Conservation (phyloP, 2,888 invertebrate species). For the Epinotia brunnichana region DNA sequence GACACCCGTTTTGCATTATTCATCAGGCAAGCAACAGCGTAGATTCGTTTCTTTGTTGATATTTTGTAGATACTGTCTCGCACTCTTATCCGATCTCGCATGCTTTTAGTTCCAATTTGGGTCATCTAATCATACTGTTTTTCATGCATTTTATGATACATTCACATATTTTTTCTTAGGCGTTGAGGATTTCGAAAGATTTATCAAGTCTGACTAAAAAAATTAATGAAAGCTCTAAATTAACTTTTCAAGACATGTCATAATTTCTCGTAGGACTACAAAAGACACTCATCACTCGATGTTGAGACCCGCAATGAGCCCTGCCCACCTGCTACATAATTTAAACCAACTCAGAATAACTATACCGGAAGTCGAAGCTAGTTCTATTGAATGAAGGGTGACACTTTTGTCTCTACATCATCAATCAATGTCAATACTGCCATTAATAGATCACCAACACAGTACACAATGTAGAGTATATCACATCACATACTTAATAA, state of each 20-base stretch:
- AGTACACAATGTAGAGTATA: neutral
- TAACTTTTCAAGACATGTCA: neutral
- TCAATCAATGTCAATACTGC: constrained; percentile 28
- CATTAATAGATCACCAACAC: constrained; percentile 18
- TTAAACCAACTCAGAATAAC: constrained; percentile 5
- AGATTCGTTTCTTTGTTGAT: constrained; percentile 21
- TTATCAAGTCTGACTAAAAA: neutral
- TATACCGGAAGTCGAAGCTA: constrained; percentile 25
- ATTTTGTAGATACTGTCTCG: neutral
- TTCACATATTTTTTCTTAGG: no score
- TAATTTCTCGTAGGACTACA: no score
- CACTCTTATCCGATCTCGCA: neutral
- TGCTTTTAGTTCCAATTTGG: neutral
- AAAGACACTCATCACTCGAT: neutral
- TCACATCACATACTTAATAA: neutral
- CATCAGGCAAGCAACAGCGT: constrained; percentile 1
- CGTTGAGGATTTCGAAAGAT: neutral
- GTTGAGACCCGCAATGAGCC: neutral
- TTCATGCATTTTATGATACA: no score
- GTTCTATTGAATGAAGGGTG: constrained; percentile 34
- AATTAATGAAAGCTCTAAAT: no score
- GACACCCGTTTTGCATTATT: constrained; percentile 36
- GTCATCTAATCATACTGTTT: neutral
- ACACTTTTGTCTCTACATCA: constrained; percentile 23
- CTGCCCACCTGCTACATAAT: constrained; percentile 11